These are phyloP conservation scores for Hyperoplus immaculatus DNA, from an alignment of 2,797 vertebrate genomes.

Conservation along the genomic window DNA sequence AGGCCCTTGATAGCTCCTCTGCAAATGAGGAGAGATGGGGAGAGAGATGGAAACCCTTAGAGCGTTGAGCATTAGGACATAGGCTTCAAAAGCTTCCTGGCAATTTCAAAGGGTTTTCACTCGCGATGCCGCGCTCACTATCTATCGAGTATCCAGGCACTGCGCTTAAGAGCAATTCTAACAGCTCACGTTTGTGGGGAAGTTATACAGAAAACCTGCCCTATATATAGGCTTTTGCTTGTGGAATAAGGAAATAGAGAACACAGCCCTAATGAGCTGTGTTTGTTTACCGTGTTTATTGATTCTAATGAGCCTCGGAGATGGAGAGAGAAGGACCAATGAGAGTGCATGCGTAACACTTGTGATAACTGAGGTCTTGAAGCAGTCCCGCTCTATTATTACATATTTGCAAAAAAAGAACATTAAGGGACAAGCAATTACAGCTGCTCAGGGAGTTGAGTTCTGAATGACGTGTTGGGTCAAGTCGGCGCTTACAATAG, in stretches of 20 bases:
- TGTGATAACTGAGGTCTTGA: constrained; percentile 62
- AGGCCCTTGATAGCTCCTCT: constrained; percentile 50
- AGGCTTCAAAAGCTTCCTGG: constrained; percentile 74
- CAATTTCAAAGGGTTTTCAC: constrained; percentile 73
- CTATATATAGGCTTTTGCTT: constrained; percentile 18
- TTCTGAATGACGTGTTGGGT: constrained; percentile 26
- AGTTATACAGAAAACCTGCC: constrained; percentile 16
- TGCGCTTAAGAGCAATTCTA: constrained; percentile 31
- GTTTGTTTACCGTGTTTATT: constrained; percentile 67
- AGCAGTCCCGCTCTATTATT: constrained; percentile 58
- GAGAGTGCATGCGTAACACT: constrained; percentile 61
- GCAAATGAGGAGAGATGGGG: constrained; percentile 70
- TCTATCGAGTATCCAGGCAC: constrained; percentile 31
- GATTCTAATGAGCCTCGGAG: constrained; percentile 65
- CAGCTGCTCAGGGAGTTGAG: constrained; percentile 36
- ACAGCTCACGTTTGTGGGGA: constrained; percentile 36
- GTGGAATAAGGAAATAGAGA: constrained; percentile 29
- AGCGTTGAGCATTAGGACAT: constrained; percentile 66
- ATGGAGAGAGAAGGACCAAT: constrained; percentile 42
- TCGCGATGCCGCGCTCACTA: constrained; percentile 37
- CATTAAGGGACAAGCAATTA: constrained; percentile 55
- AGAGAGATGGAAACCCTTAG: constrained; percentile 68
- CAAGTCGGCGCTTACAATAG: constrained; percentile 54
- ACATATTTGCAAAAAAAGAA: constrained; percentile 50
- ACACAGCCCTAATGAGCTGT: constrained; percentile 48